phyloP scores from a whole-genome alignment of 2,888 invertebrate genomes.

The Cryptocheilus praepositus region DNA sequence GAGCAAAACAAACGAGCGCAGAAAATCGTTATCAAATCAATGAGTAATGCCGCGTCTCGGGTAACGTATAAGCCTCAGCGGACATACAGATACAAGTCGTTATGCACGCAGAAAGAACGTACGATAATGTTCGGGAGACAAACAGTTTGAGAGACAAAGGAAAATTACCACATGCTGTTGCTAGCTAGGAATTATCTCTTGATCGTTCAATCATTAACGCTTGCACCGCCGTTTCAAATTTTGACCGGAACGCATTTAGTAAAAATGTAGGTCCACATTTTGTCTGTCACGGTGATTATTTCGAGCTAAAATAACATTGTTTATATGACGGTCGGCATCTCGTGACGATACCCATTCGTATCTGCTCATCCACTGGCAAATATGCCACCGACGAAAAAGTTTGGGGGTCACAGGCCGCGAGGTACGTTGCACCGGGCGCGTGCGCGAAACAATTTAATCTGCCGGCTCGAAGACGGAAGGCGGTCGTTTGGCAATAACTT shows the following conservation, averaged over 20 bases:
- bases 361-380: too few species aligned
- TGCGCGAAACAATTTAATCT: constrained; percentile 1
- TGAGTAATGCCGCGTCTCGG: constrained; percentile 26
- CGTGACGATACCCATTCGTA: too few species aligned
- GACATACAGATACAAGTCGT: constrained; percentile 23
- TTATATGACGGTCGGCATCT: too few species aligned
- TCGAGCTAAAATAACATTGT: too few species aligned
- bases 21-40: constrained; percentile 24
- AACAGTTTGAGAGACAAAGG: constrained; percentile 40
- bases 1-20: constrained; percentile 9
- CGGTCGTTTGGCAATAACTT: too few species aligned
- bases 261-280: too few species aligned
- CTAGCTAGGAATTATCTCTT: too few species aligned
- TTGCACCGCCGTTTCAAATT: too few species aligned
- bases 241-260: not conserved
- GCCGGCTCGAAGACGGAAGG: not conserved
- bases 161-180: constrained; percentile 38
- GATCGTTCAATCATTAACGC: constrained; percentile 10
- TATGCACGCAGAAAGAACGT: constrained; percentile 26
- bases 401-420: not conserved
- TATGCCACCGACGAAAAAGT: too few species aligned
- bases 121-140: constrained; percentile 40
- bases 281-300: not conserved
- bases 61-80: constrained; percentile 18
- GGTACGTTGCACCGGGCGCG: not conserved